Conservation (phyloP, 2,113 vertebrate genomes). For the Nestor notabilis region DNA sequence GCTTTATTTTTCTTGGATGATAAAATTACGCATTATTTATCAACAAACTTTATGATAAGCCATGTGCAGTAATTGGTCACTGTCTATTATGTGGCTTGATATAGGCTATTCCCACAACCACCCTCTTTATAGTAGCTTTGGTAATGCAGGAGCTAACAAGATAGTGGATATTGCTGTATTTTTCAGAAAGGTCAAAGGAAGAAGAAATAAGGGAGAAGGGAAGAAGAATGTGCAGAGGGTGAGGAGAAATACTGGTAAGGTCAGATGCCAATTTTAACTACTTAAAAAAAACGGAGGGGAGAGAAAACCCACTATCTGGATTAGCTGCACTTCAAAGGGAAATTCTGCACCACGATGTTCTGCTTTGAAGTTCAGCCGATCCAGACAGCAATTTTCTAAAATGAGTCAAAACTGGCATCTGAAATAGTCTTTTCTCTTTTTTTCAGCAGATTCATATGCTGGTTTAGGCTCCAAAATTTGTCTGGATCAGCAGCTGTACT, state of each 20-base stretch:
- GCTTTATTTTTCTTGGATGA: background rate
- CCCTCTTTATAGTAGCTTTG: background rate
- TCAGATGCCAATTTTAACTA: slow-evolving; percentile 61
- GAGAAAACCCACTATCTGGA: slow-evolving; percentile 60
- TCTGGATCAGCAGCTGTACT: slow-evolving; percentile 72
- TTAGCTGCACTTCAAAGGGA: slow-evolving; percentile 72
- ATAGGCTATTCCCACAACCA: background rate
- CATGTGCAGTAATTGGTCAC: background rate
- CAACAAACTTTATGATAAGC: background rate
- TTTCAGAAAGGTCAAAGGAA: slow-evolving; percentile 16
- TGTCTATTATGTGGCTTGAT: background rate
- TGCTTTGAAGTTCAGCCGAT: slow-evolving; percentile 73
- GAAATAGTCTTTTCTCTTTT: slow-evolving; percentile 59
- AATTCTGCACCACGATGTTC: slow-evolving; percentile 21
- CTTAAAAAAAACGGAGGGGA: background rate
- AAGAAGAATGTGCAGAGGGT: slow-evolving; percentile 15
- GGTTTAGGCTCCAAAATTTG: slow-evolving; percentile 67
- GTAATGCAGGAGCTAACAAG: background rate
- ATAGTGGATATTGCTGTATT: background rate
- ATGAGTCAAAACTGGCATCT: slow-evolving; percentile 73
- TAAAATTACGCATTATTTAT: background rate
- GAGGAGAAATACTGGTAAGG: slow-evolving; percentile 38
- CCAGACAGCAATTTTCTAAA: slow-evolving; percentile 75
- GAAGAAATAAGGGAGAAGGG: background rate
- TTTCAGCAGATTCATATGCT: slow-evolving; percentile 64